Conservation (phyloP, 2,797 vertebrate species). For the Danio albolineatus region DNA sequence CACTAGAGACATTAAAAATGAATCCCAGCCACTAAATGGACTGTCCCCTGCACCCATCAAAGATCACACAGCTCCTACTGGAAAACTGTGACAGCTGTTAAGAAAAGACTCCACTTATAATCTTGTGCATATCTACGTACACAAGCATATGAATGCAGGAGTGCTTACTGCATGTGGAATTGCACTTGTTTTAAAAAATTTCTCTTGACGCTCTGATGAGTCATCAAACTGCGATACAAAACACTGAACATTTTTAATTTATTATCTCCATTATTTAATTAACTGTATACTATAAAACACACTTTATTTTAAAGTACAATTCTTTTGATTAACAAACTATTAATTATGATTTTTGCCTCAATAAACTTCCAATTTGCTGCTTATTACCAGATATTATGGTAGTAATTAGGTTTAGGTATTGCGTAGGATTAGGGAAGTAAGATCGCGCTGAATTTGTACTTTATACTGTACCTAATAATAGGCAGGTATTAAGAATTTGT, state of each 20-base stretch:
- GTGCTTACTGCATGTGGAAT: conserved; percentile 40
- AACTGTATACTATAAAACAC: too few relatives aligned
- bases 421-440: too few relatives aligned
- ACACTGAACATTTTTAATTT: not conserved
- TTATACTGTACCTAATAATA: too few relatives aligned
- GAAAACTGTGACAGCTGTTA: conserved; percentile 69
- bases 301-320: too few relatives aligned
- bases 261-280: not conserved
- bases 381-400: too few relatives aligned
- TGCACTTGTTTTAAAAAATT: conserved; percentile 60
- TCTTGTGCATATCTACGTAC: conserved; percentile 3
- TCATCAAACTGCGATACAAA: conserved; percentile 55
- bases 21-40: conserved; percentile 57
- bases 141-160: conserved; percentile 35
- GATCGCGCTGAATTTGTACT: too few relatives aligned
- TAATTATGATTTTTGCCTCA: too few relatives aligned
- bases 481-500: too few relatives aligned
- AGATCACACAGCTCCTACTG: conserved; percentile 58
- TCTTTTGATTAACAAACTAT: too few relatives aligned
- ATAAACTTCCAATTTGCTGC: too few relatives aligned
- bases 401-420: too few relatives aligned
- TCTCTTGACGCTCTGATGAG: conserved; percentile 39
- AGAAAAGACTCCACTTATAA: conserved; percentile 46
- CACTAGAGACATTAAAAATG: conserved; percentile 71
- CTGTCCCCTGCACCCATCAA: conserved; percentile 48